Evolutionary conservation across 2,888 invertebrate species (phyloP).

Genomic region (Dynastes tityus): DNA sequence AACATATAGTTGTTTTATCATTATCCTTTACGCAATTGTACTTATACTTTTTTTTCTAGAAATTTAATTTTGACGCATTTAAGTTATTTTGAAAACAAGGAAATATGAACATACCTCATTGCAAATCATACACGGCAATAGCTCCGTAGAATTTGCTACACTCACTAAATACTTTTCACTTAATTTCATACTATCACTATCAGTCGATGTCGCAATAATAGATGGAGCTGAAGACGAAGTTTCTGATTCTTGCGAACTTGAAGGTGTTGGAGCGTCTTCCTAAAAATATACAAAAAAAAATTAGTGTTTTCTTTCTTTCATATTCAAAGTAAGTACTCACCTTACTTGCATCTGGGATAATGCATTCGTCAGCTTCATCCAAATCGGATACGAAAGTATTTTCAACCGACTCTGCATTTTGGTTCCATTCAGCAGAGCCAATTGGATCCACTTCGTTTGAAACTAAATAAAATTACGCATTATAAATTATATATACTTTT

Average conservation of each 20-base stretch:
- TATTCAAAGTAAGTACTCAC: not conserved
- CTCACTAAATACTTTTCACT: constrained; percentile 40
- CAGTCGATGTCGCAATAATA: not conserved
- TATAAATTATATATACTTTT: not conserved
- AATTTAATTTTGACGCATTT: too few relatives aligned
- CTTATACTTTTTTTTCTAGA: constrained; percentile 65
- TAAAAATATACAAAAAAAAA: constrained; percentile 7
- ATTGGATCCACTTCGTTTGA: constrained; percentile 59
- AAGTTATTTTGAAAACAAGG: too few relatives aligned
- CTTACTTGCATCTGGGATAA: constrained; percentile 74
- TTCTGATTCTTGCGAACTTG: constrained; percentile 19
- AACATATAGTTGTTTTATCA: constrained; percentile 72
- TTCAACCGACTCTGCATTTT: constrained; percentile 60
- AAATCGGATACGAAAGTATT: constrained; percentile 33
- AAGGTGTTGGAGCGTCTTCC: constrained; percentile 4
- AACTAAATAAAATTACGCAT: constrained; percentile 38
- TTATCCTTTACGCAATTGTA: constrained; percentile 68
- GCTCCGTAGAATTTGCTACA: constrained; percentile 10
- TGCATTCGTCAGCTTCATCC: constrained; percentile 66
- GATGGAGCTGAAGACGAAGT: not conserved
- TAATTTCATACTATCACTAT: constrained; percentile 33
- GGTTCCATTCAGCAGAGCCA: constrained; percentile 57
- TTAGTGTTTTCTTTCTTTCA: not conserved
- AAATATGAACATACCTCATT: constrained; percentile 9
- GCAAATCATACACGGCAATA: constrained; percentile 31